A percentile compares a stretch with the other conserved stretches of the same genome.
Evolutionary conservation across 1,140 invertebrate species (phyloP).

Genomic region (Papilio polytes): DNA sequence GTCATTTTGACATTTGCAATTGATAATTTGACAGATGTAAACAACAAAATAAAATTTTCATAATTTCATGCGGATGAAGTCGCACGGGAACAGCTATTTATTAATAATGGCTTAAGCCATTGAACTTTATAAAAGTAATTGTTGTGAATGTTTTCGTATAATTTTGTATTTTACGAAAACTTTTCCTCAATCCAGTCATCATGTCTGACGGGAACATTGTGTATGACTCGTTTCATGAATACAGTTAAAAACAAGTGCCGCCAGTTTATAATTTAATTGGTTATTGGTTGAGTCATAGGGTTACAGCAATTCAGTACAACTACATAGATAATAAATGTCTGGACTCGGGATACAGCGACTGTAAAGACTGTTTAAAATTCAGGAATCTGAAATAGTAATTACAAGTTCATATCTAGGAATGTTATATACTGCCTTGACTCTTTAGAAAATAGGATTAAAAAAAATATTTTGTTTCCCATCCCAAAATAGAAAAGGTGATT

Average conservation of each 20-base stretch:
- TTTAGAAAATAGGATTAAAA: too few species aligned
- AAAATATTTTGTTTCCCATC: too few species aligned
- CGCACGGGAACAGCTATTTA: too few species aligned
- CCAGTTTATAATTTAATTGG: slow-evolving; percentile 67
- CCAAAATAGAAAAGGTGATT: too few species aligned
- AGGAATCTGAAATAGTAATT: too few species aligned
- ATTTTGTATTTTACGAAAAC: neutral
- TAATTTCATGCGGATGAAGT: too few species aligned
- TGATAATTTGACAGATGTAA: too few species aligned
- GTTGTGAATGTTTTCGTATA: neutral
- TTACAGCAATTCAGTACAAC: neutral
- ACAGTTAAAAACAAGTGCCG: slow-evolving; percentile 42
- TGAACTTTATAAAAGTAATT: neutral
- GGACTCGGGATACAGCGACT: slow-evolving; percentile 56
- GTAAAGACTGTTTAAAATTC: slow-evolving; percentile 58
- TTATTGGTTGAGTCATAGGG: slow-evolving; percentile 55
- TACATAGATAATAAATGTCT: neutral
- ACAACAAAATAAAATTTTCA: too few species aligned
- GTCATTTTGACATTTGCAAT: too few species aligned
- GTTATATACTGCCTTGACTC: too few species aligned
- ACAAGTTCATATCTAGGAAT: too few species aligned
- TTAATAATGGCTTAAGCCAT: too few species aligned
- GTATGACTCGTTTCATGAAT: slow-evolving; percentile 38
- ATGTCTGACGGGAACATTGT: slow-evolving; percentile 4
- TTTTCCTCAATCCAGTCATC: slow-evolving; percentile 3